phyloP scores from a whole-genome alignment of 2,888 invertebrate genomes.

The Crepidodera aurea region DNA sequence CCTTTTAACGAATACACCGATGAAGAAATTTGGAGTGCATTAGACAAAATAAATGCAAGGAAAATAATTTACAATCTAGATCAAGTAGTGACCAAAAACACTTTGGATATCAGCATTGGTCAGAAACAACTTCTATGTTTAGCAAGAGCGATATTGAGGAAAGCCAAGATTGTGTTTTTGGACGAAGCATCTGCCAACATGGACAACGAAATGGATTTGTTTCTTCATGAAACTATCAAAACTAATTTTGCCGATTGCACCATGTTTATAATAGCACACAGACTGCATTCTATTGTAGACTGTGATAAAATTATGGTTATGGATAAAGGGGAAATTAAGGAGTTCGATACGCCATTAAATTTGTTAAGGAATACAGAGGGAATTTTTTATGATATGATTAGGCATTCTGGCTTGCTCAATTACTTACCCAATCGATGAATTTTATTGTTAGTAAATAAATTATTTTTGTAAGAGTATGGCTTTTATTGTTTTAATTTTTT shows the following conservation, averaged over 20 bases:
- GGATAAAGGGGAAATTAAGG: constrained; percentile 78
- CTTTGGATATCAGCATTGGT: constrained; percentile 53
- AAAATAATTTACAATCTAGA: constrained; percentile 68
- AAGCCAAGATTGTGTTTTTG: constrained; percentile 54
- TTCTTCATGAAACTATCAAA: constrained; percentile 80
- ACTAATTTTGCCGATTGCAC: constrained; percentile 78
- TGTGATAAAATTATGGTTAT: constrained; percentile 83
- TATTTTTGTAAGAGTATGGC: too few relatives aligned
- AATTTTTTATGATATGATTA: constrained; percentile 71
- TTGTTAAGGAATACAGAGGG: constrained; percentile 69
- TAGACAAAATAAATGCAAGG: constrained; percentile 53
- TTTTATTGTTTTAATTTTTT: too few relatives aligned
- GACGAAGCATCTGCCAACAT: constrained; percentile 87
- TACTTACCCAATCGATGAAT: too few relatives aligned
- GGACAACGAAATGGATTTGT: constrained; percentile 77
- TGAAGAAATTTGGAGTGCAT: constrained; percentile 45
- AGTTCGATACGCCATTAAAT: constrained; percentile 78
- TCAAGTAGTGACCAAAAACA: constrained; percentile 46
- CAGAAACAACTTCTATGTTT: constrained; percentile 76
- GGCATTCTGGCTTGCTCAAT: constrained; percentile 59
- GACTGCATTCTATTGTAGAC: constrained; percentile 86
- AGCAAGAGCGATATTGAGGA: constrained; percentile 68
- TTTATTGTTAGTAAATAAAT: too few relatives aligned
- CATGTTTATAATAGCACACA: constrained; percentile 84
- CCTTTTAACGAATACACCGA: constrained; percentile 44